Conservation (phyloP, 2,888 invertebrate species). For the Apotomis betuletana region DNA sequence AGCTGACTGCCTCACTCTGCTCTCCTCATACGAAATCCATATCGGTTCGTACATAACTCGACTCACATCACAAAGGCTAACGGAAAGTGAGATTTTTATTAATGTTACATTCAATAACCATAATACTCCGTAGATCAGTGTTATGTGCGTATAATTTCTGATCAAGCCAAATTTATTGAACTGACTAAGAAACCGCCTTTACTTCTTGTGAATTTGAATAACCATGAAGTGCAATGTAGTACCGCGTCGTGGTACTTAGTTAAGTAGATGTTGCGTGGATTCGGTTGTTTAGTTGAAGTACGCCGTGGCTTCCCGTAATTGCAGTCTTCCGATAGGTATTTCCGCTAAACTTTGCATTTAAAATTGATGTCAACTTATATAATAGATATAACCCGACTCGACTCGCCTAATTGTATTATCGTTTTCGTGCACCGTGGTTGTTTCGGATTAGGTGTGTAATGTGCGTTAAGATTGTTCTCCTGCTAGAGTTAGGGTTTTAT, state of each 20-base stretch:
- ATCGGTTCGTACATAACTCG: conserved; percentile 46
- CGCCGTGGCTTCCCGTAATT: conserved; percentile 81
- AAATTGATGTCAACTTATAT: conserved; percentile 68
- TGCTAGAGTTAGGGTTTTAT: conserved; percentile 41
- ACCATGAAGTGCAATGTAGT: conserved; percentile 76
- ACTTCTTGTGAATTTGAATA: conserved; percentile 71
- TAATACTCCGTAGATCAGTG: conserved; percentile 76
- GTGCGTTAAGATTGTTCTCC: conserved; percentile 37
- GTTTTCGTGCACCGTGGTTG: conserved; percentile 31
- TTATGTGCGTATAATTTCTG: conserved; percentile 66
- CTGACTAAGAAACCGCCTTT: conserved; percentile 79
- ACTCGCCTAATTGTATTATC: conserved; percentile 45
- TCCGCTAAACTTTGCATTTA: conserved; percentile 79
- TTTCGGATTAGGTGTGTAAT: conserved; percentile 35
- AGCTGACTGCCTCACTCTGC: conserved; percentile 62
- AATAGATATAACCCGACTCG: conserved; percentile 43
- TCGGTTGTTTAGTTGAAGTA: conserved; percentile 74
- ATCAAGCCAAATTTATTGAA: conserved; percentile 81
- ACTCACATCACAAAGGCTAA: conserved; percentile 61
- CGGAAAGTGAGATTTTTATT: conserved; percentile 67
- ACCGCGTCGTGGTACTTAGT: conserved; percentile 75
- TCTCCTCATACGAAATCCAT: conserved; percentile 26
- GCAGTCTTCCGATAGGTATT: conserved; percentile 83
- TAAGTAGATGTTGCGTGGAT: conserved; percentile 60
- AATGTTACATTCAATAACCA: conserved; percentile 59